phyloP scores from a whole-genome alignment of 1,140 invertebrate species.

The Penaeus vannamei region DNA sequence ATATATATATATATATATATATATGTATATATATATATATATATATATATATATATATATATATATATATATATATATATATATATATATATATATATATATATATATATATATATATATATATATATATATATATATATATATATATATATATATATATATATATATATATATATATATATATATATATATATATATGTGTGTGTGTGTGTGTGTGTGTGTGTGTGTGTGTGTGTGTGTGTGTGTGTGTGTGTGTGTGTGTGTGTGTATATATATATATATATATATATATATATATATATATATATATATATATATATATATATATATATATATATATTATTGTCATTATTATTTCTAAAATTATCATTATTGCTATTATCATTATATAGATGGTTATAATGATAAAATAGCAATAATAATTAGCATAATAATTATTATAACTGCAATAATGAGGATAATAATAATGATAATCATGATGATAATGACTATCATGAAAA shows the following conservation, averaged over 20 bases:
- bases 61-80: slow-evolving; percentile 33
- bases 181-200: too few relatives aligned
- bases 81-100: slow-evolving; percentile 30
- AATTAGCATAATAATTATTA: background rate
- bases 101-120: slow-evolving; percentile 30
- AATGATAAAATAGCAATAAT: background rate
- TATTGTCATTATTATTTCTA: too few relatives aligned
- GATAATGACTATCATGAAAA: background rate
- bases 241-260: too few relatives aligned
- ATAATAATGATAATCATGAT: background rate
- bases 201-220: too few relatives aligned
- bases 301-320: too few relatives aligned
- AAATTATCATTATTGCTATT: too few relatives aligned
- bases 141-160: slow-evolving; percentile 33
- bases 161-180: slow-evolving; percentile 24
- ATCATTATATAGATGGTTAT: too few relatives aligned
- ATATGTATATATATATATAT: slow-evolving; percentile 10
- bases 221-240: too few relatives aligned
- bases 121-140: slow-evolving; percentile 23
- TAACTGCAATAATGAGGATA: background rate
- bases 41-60: slow-evolving; percentile 33
- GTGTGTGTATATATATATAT: too few relatives aligned
- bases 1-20: slow-evolving; percentile 33
- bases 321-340: too few relatives aligned
- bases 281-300: too few relatives aligned